These are phyloP conservation scores for Bufo gargarizans DNA, from an alignment of 2,113 vertebrate species.

Conservation along the genomic window DNA sequence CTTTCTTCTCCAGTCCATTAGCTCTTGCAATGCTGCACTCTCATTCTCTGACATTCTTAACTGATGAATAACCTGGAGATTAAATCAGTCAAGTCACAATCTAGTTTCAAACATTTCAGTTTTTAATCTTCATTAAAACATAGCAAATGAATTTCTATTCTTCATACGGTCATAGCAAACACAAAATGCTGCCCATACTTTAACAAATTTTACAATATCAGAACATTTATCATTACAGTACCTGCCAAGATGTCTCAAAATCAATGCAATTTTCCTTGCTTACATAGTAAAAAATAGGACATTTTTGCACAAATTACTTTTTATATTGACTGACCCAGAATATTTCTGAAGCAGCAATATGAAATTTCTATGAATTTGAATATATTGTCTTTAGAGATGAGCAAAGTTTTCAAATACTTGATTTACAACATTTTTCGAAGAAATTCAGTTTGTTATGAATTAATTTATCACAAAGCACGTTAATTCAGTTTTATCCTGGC, in stretches of 20 bases:
- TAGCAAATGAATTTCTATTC: too few relatives aligned
- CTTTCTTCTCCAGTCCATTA: constrained; percentile 82
- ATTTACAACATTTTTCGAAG: too few relatives aligned
- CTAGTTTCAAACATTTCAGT: not conserved
- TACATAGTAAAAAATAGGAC: too few relatives aligned
- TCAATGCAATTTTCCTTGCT: too few relatives aligned
- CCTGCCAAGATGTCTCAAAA: too few relatives aligned
- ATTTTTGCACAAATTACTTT: too few relatives aligned
- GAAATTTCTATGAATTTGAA: too few relatives aligned
- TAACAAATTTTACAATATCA: not conserved
- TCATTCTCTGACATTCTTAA: constrained; percentile 81
- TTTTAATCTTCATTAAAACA: not conserved
- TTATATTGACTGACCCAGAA: not conserved
- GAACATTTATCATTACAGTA: not conserved
- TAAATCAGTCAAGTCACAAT: not conserved
- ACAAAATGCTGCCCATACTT: not conserved
- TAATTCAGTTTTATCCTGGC: too few relatives aligned
- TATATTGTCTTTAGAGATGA: too few relatives aligned
- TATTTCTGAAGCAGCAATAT: not conserved
- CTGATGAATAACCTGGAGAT: constrained; percentile 81
- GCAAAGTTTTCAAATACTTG: too few relatives aligned
- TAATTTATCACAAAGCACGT: too few relatives aligned
- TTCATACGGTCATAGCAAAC: not conserved
- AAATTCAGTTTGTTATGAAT: too few relatives aligned
- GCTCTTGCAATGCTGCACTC: constrained; percentile 79